These are phyloP conservation scores for Psittacara wagleri DNA, from an alignment of 2,113 vertebrate genomes.

Conservation along the genomic window DNA sequence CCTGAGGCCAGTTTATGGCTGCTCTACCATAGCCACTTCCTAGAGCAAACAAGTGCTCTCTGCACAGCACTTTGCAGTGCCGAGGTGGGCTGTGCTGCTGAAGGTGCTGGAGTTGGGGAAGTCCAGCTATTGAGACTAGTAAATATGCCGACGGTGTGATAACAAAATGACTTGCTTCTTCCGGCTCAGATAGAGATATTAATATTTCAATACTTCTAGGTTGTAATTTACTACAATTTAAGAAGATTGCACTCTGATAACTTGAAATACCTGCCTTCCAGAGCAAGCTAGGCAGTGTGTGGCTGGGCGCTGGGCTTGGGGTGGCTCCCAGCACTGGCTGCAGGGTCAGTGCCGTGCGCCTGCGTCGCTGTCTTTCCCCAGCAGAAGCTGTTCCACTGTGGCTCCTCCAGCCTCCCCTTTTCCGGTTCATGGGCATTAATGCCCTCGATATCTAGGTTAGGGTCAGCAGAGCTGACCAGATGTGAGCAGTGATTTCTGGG, in stretches of 20 bases:
- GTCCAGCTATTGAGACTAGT: neutral
- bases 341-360: accelerated
- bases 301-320: neutral
- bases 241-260: slow-evolving; percentile 29
- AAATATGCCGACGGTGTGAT: slow-evolving; percentile 16
- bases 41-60: accelerated
- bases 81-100: neutral
- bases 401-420: neutral
- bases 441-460: slow-evolving; percentile 67
- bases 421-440: slow-evolving; percentile 35
- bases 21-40: neutral
- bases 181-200: slow-evolving; percentile 19
- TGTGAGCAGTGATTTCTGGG: slow-evolving; percentile 75
- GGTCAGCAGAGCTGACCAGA: slow-evolving; percentile 70
- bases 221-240: slow-evolving; percentile 54
- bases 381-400: neutral
- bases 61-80: neutral
- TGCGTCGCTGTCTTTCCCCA: neutral
- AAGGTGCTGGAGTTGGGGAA: neutral
- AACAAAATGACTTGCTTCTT: slow-evolving; percentile 41
- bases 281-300: neutral
- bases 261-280: neutral
- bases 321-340: neutral
- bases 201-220: slow-evolving; percentile 52
- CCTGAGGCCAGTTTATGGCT: neutral